Percentiles rank a stretch among this genome's conserved stretches.
Conservation (phyloP, 2,797 vertebrate species). For the Phataginus tetradactyla region DNA sequence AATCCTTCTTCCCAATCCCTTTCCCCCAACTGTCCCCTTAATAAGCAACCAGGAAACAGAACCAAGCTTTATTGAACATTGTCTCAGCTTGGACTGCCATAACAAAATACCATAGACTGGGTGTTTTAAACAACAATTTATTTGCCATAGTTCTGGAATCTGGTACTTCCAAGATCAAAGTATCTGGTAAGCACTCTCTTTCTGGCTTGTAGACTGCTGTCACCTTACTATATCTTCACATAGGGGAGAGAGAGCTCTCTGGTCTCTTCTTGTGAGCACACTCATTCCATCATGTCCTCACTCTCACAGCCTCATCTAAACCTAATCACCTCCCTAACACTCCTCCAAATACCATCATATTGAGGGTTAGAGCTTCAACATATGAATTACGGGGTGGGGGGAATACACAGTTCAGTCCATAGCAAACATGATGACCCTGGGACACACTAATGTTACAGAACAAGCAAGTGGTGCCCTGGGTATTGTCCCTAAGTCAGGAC, state of each 20-base stretch:
- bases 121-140: background rate
- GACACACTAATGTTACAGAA: background rate
- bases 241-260: background rate
- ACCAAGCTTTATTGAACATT: background rate
- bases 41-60: slow-evolving; percentile 50
- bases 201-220: background rate
- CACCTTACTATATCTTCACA: background rate
- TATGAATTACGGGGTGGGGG: background rate
- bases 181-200: background rate
- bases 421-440: background rate
- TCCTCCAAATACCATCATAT: background rate
- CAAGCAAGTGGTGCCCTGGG: background rate
- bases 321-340: background rate
- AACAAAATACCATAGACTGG: background rate
- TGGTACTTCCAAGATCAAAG: background rate
- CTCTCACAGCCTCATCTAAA: background rate
- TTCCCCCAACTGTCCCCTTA: background rate
- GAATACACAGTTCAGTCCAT: background rate
- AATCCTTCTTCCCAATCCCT: background rate
- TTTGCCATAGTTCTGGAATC: background rate
- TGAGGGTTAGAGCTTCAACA: background rate
- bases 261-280: background rate
- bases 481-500: background rate
- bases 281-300: background rate
- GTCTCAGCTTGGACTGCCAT: background rate